A percentile compares a stretch with the other conserved stretches of the same genome.
Conservation (phyloP, 2,113 vertebrate species). For the Centropristis striata region DNA sequence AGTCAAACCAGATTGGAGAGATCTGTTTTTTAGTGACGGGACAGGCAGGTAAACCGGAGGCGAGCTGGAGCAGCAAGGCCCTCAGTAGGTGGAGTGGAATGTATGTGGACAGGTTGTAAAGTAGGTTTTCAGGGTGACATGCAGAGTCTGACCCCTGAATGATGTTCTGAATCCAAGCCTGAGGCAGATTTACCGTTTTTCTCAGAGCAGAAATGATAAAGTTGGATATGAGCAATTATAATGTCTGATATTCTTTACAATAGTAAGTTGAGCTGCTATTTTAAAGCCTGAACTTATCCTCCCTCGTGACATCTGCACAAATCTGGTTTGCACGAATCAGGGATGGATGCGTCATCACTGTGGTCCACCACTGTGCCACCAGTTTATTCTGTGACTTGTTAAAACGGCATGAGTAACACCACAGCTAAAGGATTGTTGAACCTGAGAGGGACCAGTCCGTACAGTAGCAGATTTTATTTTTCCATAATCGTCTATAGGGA, state of each 20-base stretch:
- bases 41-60: background rate
- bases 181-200: background rate
- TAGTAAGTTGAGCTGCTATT: constrained; percentile 60
- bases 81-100: constrained; percentile 52
- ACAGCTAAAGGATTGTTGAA: constrained; percentile 25
- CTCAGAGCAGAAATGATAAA: constrained; percentile 10
- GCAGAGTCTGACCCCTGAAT: constrained; percentile 19
- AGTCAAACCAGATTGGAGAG: constrained; percentile 20
- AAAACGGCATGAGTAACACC: constrained; percentile 12
- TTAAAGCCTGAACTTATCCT: constrained; percentile 16
- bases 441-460: constrained; percentile 76
- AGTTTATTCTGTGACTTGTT: constrained; percentile 21
- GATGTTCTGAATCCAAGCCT: constrained; percentile 5
- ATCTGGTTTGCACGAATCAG: constrained; percentile 29
- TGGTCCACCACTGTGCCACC: constrained; percentile 55
- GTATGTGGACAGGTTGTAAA: constrained; percentile 43
- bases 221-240: constrained; percentile 1
- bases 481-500: constrained; percentile 56
- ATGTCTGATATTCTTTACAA: background rate
- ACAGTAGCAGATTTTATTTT: constrained; percentile 57
- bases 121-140: constrained; percentile 36
- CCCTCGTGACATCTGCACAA: constrained; percentile 8
- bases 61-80: background rate
- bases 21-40: background rate
- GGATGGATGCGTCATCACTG: constrained; percentile 46